These are phyloP conservation scores for Pluvialis apricaria DNA, from an alignment of 2,113 vertebrate genomes.

Conservation along the genomic window DNA sequence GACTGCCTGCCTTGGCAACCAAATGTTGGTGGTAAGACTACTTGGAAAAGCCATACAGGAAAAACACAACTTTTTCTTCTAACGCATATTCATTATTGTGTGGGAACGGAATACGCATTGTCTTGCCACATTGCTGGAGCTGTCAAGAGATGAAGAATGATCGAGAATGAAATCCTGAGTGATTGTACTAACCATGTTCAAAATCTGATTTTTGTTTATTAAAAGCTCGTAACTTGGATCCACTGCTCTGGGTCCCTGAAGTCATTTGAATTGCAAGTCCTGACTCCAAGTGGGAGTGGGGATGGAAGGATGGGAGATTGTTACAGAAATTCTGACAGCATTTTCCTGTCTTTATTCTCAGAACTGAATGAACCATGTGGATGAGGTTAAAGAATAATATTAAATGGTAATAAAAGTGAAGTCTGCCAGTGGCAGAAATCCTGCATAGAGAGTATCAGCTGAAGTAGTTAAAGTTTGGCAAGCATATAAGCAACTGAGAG, in stretches of 20 bases:
- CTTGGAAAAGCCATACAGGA: not conserved
- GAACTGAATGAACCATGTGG: not conserved
- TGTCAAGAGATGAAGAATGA: slow-evolving; percentile 34
- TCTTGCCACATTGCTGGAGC: not conserved
- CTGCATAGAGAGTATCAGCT: not conserved
- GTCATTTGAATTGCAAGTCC: not conserved
- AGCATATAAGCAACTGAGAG: not conserved
- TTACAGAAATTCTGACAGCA: not conserved
- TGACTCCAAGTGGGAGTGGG: not conserved
- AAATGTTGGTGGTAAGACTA: not conserved
- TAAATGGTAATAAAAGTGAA: slow-evolving; percentile 28
- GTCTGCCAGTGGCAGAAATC: not conserved
- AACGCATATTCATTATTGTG: not conserved
- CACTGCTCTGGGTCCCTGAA: not conserved
- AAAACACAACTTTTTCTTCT: not conserved
- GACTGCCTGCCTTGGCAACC: not conserved
- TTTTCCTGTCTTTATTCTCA: not conserved
- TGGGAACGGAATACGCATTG: not conserved
- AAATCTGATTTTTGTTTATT: not conserved
- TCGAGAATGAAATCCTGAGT: not conserved
- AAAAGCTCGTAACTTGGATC: not conserved
- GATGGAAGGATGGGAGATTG: not conserved
- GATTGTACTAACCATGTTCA: not conserved
- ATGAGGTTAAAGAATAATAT: slow-evolving; percentile 19
- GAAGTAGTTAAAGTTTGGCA: slow-evolving; percentile 9